Evolutionary conservation across 2,888 invertebrate species (phyloP).

Genomic region (Cyclophora albipunctata): DNA sequence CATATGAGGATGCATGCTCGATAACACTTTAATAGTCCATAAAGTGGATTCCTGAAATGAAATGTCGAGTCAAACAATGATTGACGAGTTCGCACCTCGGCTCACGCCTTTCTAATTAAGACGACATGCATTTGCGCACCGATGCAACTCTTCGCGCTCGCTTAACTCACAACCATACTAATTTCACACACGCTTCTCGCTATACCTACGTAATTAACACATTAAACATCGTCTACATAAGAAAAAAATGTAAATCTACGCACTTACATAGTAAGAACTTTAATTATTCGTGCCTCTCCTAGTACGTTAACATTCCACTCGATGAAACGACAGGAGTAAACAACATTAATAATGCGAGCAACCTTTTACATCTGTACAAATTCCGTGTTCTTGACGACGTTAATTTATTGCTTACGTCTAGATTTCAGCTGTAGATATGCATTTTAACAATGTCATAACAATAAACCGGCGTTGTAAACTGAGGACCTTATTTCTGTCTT

Average conservation of each 20-base stretch:
- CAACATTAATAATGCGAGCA: conserved; percentile 14
- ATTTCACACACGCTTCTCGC: conserved; percentile 32
- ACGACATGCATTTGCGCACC: conserved; percentile 64
- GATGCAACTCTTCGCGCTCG: conserved; percentile 50
- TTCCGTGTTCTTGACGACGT: conserved; percentile 12
- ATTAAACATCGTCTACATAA: conserved; percentile 16
- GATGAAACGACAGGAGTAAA: background rate
- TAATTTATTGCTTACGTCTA: conserved; percentile 42
- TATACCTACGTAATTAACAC: conserved; percentile 24
- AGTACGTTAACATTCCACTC: background rate
- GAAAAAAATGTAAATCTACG: background rate
- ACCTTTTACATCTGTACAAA: conserved; percentile 15
- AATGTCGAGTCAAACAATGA: conserved; percentile 60
- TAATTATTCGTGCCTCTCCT: background rate
- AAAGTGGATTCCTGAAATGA: conserved; percentile 52
- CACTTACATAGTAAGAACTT: background rate
- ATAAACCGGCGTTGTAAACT: conserved; percentile 61
- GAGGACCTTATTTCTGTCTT: conserved; percentile 71
- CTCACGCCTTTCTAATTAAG: conserved; percentile 66
- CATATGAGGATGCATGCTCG: conserved; percentile 47
- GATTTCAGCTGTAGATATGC: conserved; percentile 43
- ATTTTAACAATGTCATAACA: conserved; percentile 69
- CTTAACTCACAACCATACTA: conserved; percentile 46
- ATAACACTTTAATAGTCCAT: conserved; percentile 49
- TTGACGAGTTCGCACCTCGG: conserved; percentile 73